Evolutionary conservation across 2,888 invertebrate genomes (phyloP).

Genomic region (Mythimna lalbum): DNA sequence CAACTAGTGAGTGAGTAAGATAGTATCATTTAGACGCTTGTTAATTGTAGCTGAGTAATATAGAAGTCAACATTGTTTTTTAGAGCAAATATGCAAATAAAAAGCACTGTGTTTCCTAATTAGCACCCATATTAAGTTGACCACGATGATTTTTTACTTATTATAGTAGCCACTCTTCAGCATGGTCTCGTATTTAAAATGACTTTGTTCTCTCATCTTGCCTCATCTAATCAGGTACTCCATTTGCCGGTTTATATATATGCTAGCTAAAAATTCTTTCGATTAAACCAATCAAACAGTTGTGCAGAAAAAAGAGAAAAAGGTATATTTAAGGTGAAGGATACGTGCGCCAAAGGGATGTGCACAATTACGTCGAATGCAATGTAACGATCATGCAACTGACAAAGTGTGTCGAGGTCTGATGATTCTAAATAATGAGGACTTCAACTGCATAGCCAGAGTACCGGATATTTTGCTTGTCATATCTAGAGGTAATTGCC

Average conservation of each 20-base stretch:
- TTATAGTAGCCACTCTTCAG: not conserved
- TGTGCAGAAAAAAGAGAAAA: not conserved
- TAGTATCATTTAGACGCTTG: too few species aligned
- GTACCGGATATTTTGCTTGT: conserved; percentile 9
- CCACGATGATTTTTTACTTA: not conserved
- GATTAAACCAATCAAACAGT: not conserved
- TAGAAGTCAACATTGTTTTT: too few species aligned
- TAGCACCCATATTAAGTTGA: not conserved
- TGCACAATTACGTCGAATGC: conserved; percentile 29
- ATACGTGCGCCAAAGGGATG: not conserved
- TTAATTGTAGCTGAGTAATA: too few species aligned
- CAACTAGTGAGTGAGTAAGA: too few species aligned
- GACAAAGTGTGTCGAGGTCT: conserved; percentile 18
- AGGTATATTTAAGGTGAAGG: not conserved
- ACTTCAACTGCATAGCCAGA: conserved; percentile 14
- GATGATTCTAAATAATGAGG: conserved; percentile 29
- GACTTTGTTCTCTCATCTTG: not conserved
- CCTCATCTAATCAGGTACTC: not conserved
- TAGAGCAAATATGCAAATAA: too few species aligned
- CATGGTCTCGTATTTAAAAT: not conserved
- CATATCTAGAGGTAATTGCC: not conserved
- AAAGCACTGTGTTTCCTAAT: too few species aligned
- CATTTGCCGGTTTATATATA: not conserved
- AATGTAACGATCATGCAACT: conserved; percentile 3
- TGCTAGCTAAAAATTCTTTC: not conserved